phyloP scores from a whole-genome alignment of 2,888 invertebrate species.

The Malthinus flaveolus region DNA sequence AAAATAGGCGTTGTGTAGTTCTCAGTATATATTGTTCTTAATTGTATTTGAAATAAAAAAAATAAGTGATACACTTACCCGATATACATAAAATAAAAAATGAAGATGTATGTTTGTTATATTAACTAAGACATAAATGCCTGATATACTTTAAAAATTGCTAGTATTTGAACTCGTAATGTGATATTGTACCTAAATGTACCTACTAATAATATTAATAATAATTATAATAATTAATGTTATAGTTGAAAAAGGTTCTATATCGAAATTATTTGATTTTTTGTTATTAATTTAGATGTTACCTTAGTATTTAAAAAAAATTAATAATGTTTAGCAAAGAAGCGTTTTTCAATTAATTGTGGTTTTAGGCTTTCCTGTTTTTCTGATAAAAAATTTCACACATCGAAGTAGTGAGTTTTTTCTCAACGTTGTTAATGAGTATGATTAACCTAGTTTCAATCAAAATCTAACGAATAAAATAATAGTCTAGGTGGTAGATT shows the following conservation, averaged over 20 bases:
- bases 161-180: slow-evolving; percentile 29
- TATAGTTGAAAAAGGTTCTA: slow-evolving; percentile 3
- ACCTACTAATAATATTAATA: slow-evolving; percentile 3
- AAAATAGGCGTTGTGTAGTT: slow-evolving; percentile 16
- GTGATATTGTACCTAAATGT: slow-evolving; percentile 16
- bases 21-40: slow-evolving; percentile 16
- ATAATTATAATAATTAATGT: slow-evolving; percentile 1
- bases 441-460: too few relatives aligned
- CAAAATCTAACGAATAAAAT: too few relatives aligned
- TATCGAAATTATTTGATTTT: neutral
- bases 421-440: too few relatives aligned
- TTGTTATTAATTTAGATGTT: slow-evolving; percentile 1
- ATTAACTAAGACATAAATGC: slow-evolving; percentile 21
- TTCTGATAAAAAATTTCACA: too few relatives aligned
- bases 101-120: slow-evolving; percentile 8
- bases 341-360: too few relatives aligned
- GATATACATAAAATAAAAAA: slow-evolving; percentile 14
- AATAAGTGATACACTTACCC: slow-evolving; percentile 30
- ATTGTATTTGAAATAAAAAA: slow-evolving; percentile 3
- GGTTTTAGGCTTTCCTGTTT: too few relatives aligned
- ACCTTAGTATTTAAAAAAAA: neutral
- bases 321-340: too few relatives aligned
- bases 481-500: too few relatives aligned
- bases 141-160: slow-evolving; percentile 27
- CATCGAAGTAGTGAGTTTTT: too few relatives aligned